These are phyloP conservation scores for Lucifuga dentata DNA, from an alignment of 2,113 vertebrate species.

Conservation along the genomic window DNA sequence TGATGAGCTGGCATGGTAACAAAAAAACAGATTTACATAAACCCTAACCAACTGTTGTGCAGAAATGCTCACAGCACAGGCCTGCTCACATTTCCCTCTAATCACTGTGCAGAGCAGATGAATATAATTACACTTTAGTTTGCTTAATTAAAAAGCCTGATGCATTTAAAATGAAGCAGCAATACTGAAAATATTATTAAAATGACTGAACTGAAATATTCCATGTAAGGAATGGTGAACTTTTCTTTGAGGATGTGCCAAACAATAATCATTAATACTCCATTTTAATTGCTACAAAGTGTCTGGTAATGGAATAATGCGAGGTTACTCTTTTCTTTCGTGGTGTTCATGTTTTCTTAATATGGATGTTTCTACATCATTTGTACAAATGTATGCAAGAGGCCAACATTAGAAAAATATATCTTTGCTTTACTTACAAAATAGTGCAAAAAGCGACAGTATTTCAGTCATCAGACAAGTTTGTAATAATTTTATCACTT, in stretches of 20 bases:
- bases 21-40: slow-evolving; percentile 56
- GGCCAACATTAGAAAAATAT: too few relatives aligned
- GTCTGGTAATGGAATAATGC: too few relatives aligned
- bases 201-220: slow-evolving; percentile 11
- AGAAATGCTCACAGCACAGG: slow-evolving; percentile 43
- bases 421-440: too few relatives aligned
- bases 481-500: too few relatives aligned
- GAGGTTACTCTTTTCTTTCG: too few relatives aligned
- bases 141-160: slow-evolving; percentile 30
- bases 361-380: too few relatives aligned
- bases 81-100: slow-evolving; percentile 42
- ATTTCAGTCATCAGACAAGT: too few relatives aligned
- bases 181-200: neutral
- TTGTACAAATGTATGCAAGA: too few relatives aligned
- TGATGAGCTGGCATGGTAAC: slow-evolving; percentile 44
- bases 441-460: too few relatives aligned
- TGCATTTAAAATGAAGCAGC: slow-evolving; percentile 19
- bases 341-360: too few relatives aligned
- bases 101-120: slow-evolving; percentile 31
- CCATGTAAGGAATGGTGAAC: neutral
- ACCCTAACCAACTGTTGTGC: slow-evolving; percentile 63
- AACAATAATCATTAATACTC: neutral
- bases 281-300: too few relatives aligned
- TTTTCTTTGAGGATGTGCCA: neutral
- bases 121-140: slow-evolving; percentile 52